A percentile compares a stretch with the other conserved stretches of the same genome.
Conservation (phyloP, 2,888 invertebrate species). For the Cheilosia vulpina region DNA sequence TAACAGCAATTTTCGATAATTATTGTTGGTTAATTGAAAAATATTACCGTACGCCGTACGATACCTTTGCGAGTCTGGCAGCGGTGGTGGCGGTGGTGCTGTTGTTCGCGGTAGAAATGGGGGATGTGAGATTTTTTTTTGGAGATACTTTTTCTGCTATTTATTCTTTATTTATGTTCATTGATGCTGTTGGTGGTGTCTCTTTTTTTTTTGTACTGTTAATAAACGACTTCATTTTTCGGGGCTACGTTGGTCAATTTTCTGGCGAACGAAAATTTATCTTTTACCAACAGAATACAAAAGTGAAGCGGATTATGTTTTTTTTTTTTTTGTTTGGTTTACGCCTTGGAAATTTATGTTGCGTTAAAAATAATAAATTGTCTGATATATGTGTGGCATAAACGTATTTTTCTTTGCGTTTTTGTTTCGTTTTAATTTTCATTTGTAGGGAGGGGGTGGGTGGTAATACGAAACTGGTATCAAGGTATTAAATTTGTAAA, state of each 20-base stretch:
- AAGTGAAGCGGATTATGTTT: conserved; percentile 36
- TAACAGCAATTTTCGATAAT: conserved; percentile 74
- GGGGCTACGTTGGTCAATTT: conserved; percentile 49
- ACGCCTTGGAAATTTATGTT: conserved; percentile 60
- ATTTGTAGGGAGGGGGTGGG: conserved; percentile 26
- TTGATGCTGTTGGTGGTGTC: conserved; percentile 24
- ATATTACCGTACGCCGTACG: conserved; percentile 54
- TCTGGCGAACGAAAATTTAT: conserved; percentile 59
- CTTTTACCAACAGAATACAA: conserved; percentile 45
- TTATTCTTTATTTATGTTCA: background rate
- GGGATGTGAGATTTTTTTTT: conserved; percentile 21
- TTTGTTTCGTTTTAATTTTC: background rate
- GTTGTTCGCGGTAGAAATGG: conserved; percentile 18
- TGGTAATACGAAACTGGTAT: conserved; percentile 36
- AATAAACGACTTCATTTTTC: conserved; percentile 60
- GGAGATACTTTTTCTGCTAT: conserved; percentile 36
- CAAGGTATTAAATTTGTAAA: conserved; percentile 64
- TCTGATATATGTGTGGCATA: conserved; percentile 56
- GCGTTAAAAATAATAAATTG: conserved; percentile 69
- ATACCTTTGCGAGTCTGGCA: conserved; percentile 14
- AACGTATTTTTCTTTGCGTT: conserved; percentile 52
- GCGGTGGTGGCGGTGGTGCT: background rate
- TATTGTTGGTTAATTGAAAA: conserved; percentile 74
- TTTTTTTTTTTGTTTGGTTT: conserved; percentile 13
- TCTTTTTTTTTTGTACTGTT: conserved; percentile 19